Percentiles rank a stretch among this genome's conserved stretches.
Conservation (phyloP, 1,140 invertebrate genomes). For the Amphibalanus amphitrite region DNA sequence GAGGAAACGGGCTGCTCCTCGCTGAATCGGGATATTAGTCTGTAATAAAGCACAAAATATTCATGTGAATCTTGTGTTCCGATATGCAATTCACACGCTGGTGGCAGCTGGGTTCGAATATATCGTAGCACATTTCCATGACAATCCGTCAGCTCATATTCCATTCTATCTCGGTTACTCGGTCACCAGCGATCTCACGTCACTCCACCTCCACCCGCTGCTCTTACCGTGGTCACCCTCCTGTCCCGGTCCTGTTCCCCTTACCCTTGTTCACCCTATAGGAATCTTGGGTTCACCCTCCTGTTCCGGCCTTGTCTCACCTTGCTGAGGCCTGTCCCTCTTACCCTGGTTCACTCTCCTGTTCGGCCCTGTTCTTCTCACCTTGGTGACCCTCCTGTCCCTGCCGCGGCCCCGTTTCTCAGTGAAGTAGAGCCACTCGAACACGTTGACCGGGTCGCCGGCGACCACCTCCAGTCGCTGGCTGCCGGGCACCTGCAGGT, state of each 20-base stretch:
- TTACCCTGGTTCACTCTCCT: not conserved
- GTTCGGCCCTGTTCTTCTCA: too few species aligned
- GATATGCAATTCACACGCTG: not conserved
- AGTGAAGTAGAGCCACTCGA: constrained; percentile 86
- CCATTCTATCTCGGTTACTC: too few species aligned
- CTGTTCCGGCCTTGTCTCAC: too few species aligned
- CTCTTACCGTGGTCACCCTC: too few species aligned
- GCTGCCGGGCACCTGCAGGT: constrained; percentile 74
- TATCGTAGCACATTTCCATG: not conserved
- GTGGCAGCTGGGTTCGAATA: not conserved
- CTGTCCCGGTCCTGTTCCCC: too few species aligned
- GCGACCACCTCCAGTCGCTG: constrained; percentile 74
- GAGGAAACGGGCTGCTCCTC: too few species aligned
- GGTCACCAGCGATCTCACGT: too few species aligned
- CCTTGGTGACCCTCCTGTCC: not conserved
- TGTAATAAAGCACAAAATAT: not conserved
- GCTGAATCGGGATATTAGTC: not conserved
- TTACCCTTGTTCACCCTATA: too few species aligned
- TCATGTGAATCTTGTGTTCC: not conserved
- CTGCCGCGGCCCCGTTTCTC: constrained; percentile 4
- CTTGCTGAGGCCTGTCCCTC: too few species aligned
- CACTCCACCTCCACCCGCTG: too few species aligned
- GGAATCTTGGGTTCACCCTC: too few species aligned
- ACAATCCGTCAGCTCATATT: too few species aligned
- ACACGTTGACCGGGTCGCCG: constrained; percentile 73